Evolutionary conservation across 2,888 invertebrate genomes (phyloP).

Genomic region (Slavum lentiscoides): DNA sequence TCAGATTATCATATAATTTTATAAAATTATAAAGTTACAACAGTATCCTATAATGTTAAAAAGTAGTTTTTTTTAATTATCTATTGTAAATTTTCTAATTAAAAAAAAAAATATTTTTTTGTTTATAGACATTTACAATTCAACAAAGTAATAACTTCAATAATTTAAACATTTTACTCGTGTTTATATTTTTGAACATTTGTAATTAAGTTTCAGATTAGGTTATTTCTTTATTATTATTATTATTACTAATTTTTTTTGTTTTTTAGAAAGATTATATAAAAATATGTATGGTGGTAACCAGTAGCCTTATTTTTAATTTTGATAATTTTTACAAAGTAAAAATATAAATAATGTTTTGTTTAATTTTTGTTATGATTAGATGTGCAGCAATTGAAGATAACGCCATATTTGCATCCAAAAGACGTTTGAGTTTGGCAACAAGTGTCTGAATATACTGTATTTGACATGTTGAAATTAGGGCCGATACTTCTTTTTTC

Average conservation of each 20-base stretch:
- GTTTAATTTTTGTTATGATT: slow-evolving; percentile 3
- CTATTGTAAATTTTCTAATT: too few relatives aligned
- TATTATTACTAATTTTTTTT: too few relatives aligned
- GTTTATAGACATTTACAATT: too few relatives aligned
- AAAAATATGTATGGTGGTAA: background rate
- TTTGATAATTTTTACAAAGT: background rate
- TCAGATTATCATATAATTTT: too few relatives aligned
- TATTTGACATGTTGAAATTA: background rate
- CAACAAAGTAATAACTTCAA: too few relatives aligned
- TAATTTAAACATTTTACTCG: background rate
- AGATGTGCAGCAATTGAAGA: slow-evolving; percentile 36
- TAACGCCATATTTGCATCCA: slow-evolving; percentile 17
- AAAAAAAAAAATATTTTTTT: too few relatives aligned
- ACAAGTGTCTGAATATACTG: slow-evolving; percentile 18
- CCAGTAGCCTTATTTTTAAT: background rate
- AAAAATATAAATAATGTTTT: background rate
- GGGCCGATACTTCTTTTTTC: background rate
- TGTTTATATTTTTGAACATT: background rate
- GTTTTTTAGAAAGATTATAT: too few relatives aligned
- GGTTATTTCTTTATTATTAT: too few relatives aligned
- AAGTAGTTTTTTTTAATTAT: too few relatives aligned
- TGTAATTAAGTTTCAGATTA: background rate
- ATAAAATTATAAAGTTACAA: too few relatives aligned
- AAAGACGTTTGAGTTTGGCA: slow-evolving; percentile 35
- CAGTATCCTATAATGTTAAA: too few relatives aligned